phyloP scores from a whole-genome alignment of 1,140 invertebrate genomes.

The Drosophila takahashii region DNA sequence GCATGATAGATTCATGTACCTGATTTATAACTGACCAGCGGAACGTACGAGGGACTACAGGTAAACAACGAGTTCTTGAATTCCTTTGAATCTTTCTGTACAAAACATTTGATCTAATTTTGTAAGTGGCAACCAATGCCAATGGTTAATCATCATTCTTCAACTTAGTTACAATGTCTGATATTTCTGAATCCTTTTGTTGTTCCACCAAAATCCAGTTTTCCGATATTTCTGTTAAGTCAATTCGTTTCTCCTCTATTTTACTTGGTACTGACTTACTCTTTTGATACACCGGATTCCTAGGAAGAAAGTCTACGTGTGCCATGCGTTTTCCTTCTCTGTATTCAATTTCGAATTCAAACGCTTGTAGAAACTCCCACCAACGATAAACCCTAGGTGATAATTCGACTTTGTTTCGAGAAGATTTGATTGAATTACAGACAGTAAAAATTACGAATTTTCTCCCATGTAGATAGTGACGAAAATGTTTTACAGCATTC shows the following conservation, averaged over 20 bases:
- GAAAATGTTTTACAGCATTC: slow-evolving; percentile 8
- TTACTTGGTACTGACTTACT: background rate
- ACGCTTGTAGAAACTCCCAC: slow-evolving; percentile 2
- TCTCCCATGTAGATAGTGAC: slow-evolving; percentile 1
- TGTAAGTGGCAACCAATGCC: background rate
- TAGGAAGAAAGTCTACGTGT: background rate
- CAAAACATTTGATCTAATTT: background rate
- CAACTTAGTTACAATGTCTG: background rate
- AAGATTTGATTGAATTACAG: slow-evolving; percentile 2
- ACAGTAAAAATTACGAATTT: background rate
- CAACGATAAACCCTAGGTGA: background rate
- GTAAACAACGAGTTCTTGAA: no score
- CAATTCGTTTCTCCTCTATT: background rate
- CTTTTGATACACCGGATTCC: background rate
- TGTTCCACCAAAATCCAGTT: background rate
- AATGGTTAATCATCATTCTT: background rate
- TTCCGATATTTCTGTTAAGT: background rate
- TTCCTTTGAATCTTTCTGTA: background rate
- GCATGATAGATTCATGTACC: slow-evolving; percentile 15
- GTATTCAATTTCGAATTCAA: background rate
- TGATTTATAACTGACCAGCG: slow-evolving; percentile 4
- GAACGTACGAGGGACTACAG: background rate
- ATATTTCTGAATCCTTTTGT: background rate
- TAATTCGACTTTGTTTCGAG: background rate
- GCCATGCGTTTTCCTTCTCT: slow-evolving; percentile 2